These are phyloP conservation scores for Corythornis vintsioides DNA, from an alignment of 2,113 vertebrate genomes.

Conservation along the genomic window DNA sequence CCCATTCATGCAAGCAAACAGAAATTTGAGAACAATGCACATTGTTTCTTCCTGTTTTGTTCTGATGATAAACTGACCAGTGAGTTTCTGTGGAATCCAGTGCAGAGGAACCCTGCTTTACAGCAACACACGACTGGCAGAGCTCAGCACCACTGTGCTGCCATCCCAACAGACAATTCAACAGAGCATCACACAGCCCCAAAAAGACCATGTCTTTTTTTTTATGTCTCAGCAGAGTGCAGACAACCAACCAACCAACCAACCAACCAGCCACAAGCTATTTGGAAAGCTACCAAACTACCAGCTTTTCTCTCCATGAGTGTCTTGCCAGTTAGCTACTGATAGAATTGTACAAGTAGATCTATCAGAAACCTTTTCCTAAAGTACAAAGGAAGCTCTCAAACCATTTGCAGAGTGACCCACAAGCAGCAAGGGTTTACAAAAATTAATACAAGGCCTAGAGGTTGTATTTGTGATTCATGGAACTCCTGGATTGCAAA, in stretches of 20 bases:
- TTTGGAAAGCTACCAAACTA: not conserved
- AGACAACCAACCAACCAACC: too few species aligned
- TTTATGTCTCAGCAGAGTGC: too few species aligned
- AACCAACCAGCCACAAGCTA: not conserved
- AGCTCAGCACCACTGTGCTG: not conserved
- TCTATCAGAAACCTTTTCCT: not conserved
- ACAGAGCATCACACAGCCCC: not conserved
- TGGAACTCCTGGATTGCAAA: not conserved
- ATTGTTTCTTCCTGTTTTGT: not conserved
- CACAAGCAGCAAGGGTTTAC: not conserved
- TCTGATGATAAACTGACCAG: not conserved
- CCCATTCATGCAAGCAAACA: not conserved
- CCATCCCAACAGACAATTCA: not conserved
- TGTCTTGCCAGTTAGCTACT: not conserved
- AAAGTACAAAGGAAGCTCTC: not conserved
- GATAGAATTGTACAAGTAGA: rapidly evolving
- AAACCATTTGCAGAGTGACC: not conserved
- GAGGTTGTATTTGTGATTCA: not conserved
- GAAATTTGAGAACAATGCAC: not conserved
- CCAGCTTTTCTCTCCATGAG: not conserved
- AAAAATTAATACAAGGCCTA: not conserved
- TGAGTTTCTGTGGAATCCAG: not conserved
- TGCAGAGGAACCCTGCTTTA: not conserved
- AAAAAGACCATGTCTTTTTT: too few species aligned
- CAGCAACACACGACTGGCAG: not conserved